Base-by-base conservation (phyloP, 2,113 vertebrate genomes). In the Amazona guildingii region DNA sequence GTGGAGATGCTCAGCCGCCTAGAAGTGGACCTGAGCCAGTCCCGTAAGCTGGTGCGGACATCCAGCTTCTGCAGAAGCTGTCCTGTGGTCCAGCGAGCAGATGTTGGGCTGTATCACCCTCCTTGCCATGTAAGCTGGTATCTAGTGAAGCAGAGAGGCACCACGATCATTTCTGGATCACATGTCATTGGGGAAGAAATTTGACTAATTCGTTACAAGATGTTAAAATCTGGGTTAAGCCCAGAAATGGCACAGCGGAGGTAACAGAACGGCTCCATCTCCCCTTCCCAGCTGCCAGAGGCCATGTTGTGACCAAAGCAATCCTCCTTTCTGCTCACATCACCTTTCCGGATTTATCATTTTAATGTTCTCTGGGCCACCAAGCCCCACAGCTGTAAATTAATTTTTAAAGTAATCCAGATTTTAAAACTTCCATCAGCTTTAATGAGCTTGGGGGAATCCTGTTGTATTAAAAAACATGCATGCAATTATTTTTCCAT, bases 351-450 rank as follows among this genome's bases (percentile, higher is more conserved):
- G 95, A 97, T 97, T 97, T 97, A 97, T 97, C 95, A 90, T 95
- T 97, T 97, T 97, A 97, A 96, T 97, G 97, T 97, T 97, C 97
- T 97, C 94, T 97, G 96, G 97, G 96, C 95, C 96, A 95, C 86
- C 86, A 85, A 97, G 96, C 96, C 97, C 97, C 97, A 97, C 92
- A 97, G 97, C 96, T 95, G 93, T 97, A 97, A 97, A 97, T 97
- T 97, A 97, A 96, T 97, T 97, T 97, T 97, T 97, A 95, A 97
- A 97, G 94, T 97, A 97, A 96, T 97, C 96, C 96, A 97, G 96
- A 92, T 96, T 97, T 97, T 96, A 96, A 97, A 97, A 97, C 96
- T 97, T 96, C 96, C 93, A 97, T 97, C 96, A 97, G 96, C 94
- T 97, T 97, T 97, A 97, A 97, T 97, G 97, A 97, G 96, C 97